Conservation (phyloP, 2,888 invertebrate genomes). For the Bugulina stolonifera region DNA sequence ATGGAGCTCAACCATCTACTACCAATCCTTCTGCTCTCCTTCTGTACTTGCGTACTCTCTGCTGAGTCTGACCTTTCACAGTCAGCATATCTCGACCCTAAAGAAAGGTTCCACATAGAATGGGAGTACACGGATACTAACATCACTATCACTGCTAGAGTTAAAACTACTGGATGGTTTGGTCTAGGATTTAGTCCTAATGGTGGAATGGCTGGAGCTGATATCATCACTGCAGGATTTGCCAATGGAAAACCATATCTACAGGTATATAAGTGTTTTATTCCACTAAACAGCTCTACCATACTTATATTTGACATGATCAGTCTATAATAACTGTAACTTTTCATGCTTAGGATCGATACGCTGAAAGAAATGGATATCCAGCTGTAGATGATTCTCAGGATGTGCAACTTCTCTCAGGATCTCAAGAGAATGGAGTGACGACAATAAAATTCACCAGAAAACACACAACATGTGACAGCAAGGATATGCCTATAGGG, state of each 20-base stretch:
- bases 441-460: slow-evolving; percentile 29
- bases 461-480: slow-evolving; percentile 28
- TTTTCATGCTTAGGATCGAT: slow-evolving; percentile 28
- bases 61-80: not conserved
- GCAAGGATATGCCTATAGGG: slow-evolving; percentile 27
- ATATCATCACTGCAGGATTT: slow-evolving; percentile 65
- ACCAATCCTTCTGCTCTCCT: not conserved
- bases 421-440: slow-evolving; percentile 28
- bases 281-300: not conserved
- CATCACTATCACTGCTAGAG: slow-evolving; percentile 35
- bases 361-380: not conserved
- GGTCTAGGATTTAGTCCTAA: slow-evolving; percentile 26
- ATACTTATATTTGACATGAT: no score
- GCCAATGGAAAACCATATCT: slow-evolving; percentile 34
- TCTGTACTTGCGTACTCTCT: not conserved
- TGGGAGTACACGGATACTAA: slow-evolving; percentile 34
- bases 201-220: slow-evolving; percentile 26
- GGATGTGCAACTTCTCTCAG: slow-evolving; percentile 28
- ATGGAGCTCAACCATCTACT: no score
- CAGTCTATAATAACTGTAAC: no score
- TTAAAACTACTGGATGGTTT: slow-evolving; percentile 29
- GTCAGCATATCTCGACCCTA: slow-evolving; percentile 20
- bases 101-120: slow-evolving; percentile 30
- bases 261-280: slow-evolving; percentile 31
- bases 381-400: slow-evolving; percentile 27